These are phyloP conservation scores for Anser cygnoides DNA, from an alignment of 2,113 vertebrate species.

Conservation along the genomic window DNA sequence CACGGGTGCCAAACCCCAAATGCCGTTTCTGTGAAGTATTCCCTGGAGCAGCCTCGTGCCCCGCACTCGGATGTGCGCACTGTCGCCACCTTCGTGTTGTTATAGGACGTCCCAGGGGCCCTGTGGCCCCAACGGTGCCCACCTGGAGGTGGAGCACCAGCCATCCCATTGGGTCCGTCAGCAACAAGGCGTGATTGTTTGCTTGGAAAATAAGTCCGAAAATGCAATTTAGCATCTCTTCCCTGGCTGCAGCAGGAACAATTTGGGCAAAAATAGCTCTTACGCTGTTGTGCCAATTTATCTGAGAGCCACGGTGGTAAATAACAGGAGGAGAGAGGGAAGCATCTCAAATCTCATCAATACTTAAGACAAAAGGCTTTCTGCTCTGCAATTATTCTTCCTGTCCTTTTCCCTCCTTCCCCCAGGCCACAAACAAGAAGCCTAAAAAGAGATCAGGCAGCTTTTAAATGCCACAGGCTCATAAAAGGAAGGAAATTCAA, in stretches of 20 bases:
- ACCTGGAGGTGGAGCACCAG: not conserved
- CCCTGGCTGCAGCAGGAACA: not conserved
- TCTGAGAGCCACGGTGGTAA: not conserved
- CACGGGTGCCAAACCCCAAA: not conserved
- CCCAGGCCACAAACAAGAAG: slow-evolving; percentile 29
- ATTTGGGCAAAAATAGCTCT: not conserved
- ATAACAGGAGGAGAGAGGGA: not conserved
- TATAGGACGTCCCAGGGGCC: too few species aligned
- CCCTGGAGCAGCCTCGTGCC: not conserved
- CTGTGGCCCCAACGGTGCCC: too few species aligned
- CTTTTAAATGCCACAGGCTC: slow-evolving; percentile 63
- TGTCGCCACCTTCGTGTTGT: accelerated
- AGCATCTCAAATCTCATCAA: slow-evolving; percentile 2
- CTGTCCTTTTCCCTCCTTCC: slow-evolving; percentile 47
- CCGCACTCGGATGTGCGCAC: accelerated
- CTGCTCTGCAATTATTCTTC: slow-evolving; percentile 17
- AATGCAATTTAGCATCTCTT: not conserved
- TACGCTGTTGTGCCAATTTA: not conserved
- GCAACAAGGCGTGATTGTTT: accelerated
- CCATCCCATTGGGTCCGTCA: not conserved
- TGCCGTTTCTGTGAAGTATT: not conserved
- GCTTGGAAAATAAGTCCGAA: not conserved
- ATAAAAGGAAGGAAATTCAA: slow-evolving; percentile 12
- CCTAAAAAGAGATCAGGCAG: slow-evolving; percentile 34
- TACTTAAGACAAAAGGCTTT: slow-evolving; percentile 40